These are phyloP conservation scores for Orchesellides sinensis DNA, from an alignment of 2,888 invertebrate species.

Conservation along the genomic window DNA sequence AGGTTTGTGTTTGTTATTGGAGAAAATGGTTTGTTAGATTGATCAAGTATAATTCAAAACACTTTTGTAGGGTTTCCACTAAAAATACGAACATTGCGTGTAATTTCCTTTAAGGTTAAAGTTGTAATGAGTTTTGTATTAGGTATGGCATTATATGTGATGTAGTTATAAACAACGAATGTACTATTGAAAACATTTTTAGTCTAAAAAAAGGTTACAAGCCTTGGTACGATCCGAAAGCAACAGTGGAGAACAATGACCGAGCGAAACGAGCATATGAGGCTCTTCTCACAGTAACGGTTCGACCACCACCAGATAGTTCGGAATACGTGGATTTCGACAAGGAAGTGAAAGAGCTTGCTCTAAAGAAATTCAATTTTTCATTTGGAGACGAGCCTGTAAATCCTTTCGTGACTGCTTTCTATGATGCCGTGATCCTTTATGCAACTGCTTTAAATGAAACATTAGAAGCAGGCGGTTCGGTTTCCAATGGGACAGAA, in stretches of 20 bases:
- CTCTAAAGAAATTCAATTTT: conserved; percentile 76
- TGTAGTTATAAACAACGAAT: too few relatives aligned
- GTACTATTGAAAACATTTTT: conserved; percentile 66
- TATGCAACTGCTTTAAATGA: conserved; percentile 95
- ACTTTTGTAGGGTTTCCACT: too few relatives aligned
- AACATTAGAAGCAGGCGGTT: conserved; percentile 81
- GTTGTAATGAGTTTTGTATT: too few relatives aligned
- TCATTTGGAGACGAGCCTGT: conserved; percentile 84
- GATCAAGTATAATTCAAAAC: too few relatives aligned
- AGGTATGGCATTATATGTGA: too few relatives aligned
- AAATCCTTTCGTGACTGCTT: conserved; percentile 95
- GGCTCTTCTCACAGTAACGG: conserved; percentile 91
- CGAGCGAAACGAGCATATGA: conserved; percentile 91
- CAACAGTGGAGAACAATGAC: conserved; percentile 88
- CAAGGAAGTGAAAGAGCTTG: conserved; percentile 80
- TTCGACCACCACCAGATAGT: conserved; percentile 86
- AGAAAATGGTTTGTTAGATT: background rate
- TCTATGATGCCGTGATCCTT: conserved; percentile 96
- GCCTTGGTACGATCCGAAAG: conserved; percentile 92
- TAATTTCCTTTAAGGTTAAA: too few relatives aligned
- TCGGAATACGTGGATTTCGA: conserved; percentile 87
- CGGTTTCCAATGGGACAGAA: conserved; percentile 87
- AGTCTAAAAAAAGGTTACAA: conserved; percentile 82
- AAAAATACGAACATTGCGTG: too few relatives aligned
- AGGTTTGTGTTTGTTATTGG: background rate